Evolutionary conservation across 2,113 vertebrate species (phyloP).

Genomic region (Stictonetta naevosa): DNA sequence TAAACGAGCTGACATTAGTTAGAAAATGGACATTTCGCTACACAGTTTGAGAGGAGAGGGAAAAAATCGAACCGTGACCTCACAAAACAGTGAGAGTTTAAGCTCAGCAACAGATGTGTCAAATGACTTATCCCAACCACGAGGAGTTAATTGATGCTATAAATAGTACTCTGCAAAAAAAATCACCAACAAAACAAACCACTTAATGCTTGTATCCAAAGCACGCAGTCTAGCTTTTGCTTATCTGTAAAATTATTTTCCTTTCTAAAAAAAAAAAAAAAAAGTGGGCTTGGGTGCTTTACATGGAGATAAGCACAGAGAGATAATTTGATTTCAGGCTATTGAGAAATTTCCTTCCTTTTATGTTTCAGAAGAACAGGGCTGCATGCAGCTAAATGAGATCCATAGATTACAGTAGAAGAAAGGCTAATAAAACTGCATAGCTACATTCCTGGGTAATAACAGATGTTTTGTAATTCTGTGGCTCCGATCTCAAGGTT

Average conservation of each 20-base stretch:
- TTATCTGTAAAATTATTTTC: slow-evolving; percentile 39
- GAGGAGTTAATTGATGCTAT: slow-evolving; percentile 70
- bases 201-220: slow-evolving; percentile 8
- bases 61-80: not conserved
- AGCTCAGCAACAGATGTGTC: slow-evolving; percentile 61
- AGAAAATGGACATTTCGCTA: not conserved
- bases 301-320: slow-evolving; percentile 53
- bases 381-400: slow-evolving; percentile 61
- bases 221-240: not conserved
- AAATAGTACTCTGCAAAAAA: slow-evolving; percentile 51
- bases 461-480: slow-evolving; percentile 21
- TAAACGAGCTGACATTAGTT: not conserved
- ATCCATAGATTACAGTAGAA: slow-evolving; percentile 51
- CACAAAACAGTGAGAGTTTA: not conserved
- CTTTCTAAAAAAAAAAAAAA: not conserved
- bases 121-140: slow-evolving; percentile 31
- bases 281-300: slow-evolving; percentile 24
- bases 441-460: not conserved
- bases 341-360: slow-evolving; percentile 34
- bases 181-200: not conserved
- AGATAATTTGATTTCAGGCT: slow-evolving; percentile 71
- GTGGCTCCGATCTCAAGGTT: not conserved
- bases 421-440: slow-evolving; percentile 59
- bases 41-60: not conserved
- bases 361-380: slow-evolving; percentile 26